Percentiles rank a stretch among this genome's conserved stretches.
phyloP scores from a whole-genome alignment of 2,888 invertebrate genomes.

The Dioctria rufipes region DNA sequence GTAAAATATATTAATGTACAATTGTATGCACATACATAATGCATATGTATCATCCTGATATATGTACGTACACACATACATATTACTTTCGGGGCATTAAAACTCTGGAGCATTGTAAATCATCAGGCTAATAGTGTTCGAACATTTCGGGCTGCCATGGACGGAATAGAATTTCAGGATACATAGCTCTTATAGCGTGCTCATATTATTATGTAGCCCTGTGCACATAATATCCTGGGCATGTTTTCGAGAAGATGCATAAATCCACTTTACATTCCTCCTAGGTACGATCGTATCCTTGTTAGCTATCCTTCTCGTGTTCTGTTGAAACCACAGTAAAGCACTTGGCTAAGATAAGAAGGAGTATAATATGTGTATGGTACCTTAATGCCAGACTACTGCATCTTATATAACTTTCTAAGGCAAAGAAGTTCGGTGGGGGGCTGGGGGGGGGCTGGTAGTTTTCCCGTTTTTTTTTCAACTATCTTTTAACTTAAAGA shows the following conservation, averaged over 20 bases:
- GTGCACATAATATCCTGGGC: conserved; percentile 9
- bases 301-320: conserved; percentile 33
- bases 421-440: neutral
- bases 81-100: neutral
- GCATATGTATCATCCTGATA: too few relatives aligned
- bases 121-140: conserved; percentile 11
- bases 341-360: conserved; percentile 13
- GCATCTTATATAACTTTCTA: conserved; percentile 15
- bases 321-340: conserved; percentile 25
- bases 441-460: neutral
- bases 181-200: neutral
- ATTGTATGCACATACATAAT: too few relatives aligned
- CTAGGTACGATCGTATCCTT: conserved; percentile 16
- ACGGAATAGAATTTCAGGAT: conserved; percentile 26
- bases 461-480: conserved; percentile 22
- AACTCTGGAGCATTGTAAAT: conserved; percentile 12
- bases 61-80: too few relatives aligned
- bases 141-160: conserved; percentile 2
- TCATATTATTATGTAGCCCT: neutral
- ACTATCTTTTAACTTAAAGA: conserved; percentile 24
- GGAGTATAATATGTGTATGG: neutral
- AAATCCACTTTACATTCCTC: conserved; percentile 43
- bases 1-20: too few relatives aligned
- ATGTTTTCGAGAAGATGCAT: conserved; percentile 1
- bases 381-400: neutral